Percentiles rank a stretch among this genome's conserved stretches.
phyloP scores from a whole-genome alignment of 2,888 invertebrate species.

The Pterostichus niger region DNA sequence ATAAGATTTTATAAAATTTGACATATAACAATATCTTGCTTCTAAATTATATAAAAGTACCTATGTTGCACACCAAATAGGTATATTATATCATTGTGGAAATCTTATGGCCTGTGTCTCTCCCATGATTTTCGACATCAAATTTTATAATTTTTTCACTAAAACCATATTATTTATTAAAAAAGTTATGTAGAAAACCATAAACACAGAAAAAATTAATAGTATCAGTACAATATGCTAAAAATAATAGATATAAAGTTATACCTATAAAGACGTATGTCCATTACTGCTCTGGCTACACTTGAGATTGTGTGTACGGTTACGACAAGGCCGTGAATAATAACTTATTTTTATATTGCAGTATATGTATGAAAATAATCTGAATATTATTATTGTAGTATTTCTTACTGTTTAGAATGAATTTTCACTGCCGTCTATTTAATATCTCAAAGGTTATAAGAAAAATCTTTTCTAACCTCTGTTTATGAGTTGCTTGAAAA shows the following conservation, averaged over 20 bases:
- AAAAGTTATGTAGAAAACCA: constrained; percentile 32
- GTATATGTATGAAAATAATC: constrained; percentile 9
- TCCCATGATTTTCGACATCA: constrained; percentile 58
- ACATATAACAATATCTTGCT: not conserved
- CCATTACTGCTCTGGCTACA: constrained; percentile 47
- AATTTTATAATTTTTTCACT: constrained; percentile 45
- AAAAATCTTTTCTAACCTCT: constrained; percentile 53
- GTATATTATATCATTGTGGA: constrained; percentile 22
- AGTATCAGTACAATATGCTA: constrained; percentile 36
- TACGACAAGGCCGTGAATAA: constrained; percentile 42
- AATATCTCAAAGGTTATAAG: constrained; percentile 59
- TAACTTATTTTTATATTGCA: constrained; percentile 48
- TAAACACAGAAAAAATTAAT: constrained; percentile 28
- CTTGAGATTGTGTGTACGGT: constrained; percentile 37
- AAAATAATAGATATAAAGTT: constrained; percentile 44
- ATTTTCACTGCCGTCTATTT: constrained; percentile 56
- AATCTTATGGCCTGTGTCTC: constrained; percentile 52
- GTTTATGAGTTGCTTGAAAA: constrained; percentile 16
- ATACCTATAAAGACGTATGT: constrained; percentile 60
- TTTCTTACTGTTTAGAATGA: constrained; percentile 50
- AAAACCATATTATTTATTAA: constrained; percentile 41
- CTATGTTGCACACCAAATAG: constrained; percentile 7
- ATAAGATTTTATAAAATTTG: constrained; percentile 2
- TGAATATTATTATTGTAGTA: constrained; percentile 11
- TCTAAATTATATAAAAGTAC: constrained; percentile 29